Base-by-base conservation (phyloP, 2,888 invertebrate species). In the Ophioninae sp. region DNA sequence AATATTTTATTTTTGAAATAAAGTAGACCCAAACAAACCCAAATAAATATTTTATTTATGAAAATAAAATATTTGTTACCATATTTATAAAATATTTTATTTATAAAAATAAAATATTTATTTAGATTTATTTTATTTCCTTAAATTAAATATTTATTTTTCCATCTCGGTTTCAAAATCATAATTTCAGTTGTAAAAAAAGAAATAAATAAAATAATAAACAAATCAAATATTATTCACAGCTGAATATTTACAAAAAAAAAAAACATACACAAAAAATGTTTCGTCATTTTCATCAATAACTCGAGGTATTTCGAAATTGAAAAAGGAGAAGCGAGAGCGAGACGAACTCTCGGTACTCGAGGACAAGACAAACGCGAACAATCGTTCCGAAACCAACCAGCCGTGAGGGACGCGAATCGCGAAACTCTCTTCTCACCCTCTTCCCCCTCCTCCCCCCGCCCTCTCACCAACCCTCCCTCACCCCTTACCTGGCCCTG, bases 371-470 rank as follows among this genome's bases (percentile, higher is more conserved):
- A 79, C 83, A 82, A 81, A 82, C 65, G 83, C 81, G 83, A 82
- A 69, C 83, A 86, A 87, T 88, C 78, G 87, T 87, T 84, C 79
- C 81, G 81, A 37, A 84, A 81, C 76, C 81, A 81, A 84, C 84
- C 79, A 84, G 84, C 84, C 81, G 81, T 79, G 84, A 84, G 84
- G 81, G 84, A 84, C 84, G 79, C 67, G 81, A 79, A 84, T 84
- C 83, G 77, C 78, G 65, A 83, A 82, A 69, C 69, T 76, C 80
- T 59, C 69, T n/a, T 41, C 39, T 72, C 39, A 44, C 61, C 56
- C 56, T 50, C 64, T 57, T 57, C 68, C 8, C 72, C 50, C 62
- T 61, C 50, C 21, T 57, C 73, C 57, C 61, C 62, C 21, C 64
- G 17, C 23, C 44, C 30, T 23, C 74, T 62, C 57, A 41, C 67